These are phyloP conservation scores for Rhynchonycteris naso DNA, from an alignment of 2,797 vertebrate genomes.

Conservation along the genomic window DNA sequence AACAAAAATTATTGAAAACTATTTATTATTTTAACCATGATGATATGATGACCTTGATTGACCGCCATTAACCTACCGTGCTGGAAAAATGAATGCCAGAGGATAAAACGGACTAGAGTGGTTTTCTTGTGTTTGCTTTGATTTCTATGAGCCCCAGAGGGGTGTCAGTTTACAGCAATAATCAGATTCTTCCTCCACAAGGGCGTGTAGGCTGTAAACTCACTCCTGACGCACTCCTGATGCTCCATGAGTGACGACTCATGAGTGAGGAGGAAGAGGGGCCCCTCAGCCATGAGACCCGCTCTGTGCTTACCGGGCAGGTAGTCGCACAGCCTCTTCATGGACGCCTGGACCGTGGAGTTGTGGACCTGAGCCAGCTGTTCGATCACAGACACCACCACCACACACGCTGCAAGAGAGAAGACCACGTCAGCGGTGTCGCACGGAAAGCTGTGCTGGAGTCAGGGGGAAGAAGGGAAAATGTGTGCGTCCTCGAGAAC, in stretches of 20 bases:
- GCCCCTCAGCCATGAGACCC: not conserved
- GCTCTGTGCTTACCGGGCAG: conserved; percentile 84
- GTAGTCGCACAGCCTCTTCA: conserved; percentile 86
- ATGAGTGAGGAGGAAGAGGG: not conserved
- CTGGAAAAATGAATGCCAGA: conserved; percentile 59
- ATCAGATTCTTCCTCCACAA: not conserved
- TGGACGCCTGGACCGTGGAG: conserved; percentile 76
- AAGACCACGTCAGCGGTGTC: not conserved
- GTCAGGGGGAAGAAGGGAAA: too few relatives aligned
- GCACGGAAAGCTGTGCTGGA: not conserved
- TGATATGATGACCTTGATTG: not conserved
- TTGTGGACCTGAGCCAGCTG: conserved; percentile 88
- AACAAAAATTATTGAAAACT: conserved; percentile 11
- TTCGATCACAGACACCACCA: conserved; percentile 84
- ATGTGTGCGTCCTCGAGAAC: not conserved
- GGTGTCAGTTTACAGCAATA: conserved; percentile 12
- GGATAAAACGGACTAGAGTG: not conserved
- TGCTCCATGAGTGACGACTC: not conserved
- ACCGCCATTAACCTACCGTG: not conserved
- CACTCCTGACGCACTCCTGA: not conserved
- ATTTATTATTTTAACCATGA: conserved; percentile 38
- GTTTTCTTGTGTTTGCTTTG: not conserved
- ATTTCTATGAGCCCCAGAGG: not conserved
- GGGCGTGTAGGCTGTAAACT: not conserved
- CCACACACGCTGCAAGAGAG: conserved; percentile 84